phyloP scores from a whole-genome alignment of 2,113 vertebrate species.

The Thomomys bottae region DNA sequence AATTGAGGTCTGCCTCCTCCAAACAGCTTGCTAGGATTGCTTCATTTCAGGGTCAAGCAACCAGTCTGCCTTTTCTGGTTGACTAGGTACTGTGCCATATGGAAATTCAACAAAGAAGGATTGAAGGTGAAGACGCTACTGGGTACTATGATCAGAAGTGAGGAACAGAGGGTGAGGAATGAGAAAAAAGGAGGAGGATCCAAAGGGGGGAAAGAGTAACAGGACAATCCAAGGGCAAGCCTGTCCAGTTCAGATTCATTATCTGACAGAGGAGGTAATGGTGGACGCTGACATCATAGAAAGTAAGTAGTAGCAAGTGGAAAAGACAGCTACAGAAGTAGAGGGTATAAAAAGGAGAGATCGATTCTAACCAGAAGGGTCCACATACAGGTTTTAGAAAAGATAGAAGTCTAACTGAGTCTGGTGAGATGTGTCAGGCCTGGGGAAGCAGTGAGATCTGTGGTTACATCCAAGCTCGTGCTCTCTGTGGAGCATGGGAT shows the following conservation, averaged over 20 bases:
- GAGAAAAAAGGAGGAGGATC: not conserved
- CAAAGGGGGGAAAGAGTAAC: not conserved
- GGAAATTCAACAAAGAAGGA: not conserved
- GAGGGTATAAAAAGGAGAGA: not conserved
- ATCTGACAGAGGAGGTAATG: not conserved
- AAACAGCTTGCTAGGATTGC: not conserved
- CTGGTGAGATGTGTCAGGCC: not conserved
- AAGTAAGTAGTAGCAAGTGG: not conserved
- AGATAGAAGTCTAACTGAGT: not conserved
- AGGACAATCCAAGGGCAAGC: not conserved
- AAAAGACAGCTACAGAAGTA: not conserved
- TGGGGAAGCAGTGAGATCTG: not conserved
- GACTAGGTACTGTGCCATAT: not conserved
- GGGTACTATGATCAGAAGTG: fast-evolving
- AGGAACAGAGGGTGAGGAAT: not conserved
- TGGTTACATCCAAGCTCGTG: not conserved
- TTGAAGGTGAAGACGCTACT: not conserved
- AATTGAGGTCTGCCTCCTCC: not conserved
- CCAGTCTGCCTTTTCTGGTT: not conserved
- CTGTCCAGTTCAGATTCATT: not conserved
- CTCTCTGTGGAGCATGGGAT: not conserved
- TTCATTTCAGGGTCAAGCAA: not conserved
- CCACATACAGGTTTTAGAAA: not conserved
- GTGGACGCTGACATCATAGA: not conserved
- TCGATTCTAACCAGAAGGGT: not conserved